Base-by-base conservation (phyloP, 2,888 invertebrate genomes). In the Pseudococcus longispinus region DNA sequence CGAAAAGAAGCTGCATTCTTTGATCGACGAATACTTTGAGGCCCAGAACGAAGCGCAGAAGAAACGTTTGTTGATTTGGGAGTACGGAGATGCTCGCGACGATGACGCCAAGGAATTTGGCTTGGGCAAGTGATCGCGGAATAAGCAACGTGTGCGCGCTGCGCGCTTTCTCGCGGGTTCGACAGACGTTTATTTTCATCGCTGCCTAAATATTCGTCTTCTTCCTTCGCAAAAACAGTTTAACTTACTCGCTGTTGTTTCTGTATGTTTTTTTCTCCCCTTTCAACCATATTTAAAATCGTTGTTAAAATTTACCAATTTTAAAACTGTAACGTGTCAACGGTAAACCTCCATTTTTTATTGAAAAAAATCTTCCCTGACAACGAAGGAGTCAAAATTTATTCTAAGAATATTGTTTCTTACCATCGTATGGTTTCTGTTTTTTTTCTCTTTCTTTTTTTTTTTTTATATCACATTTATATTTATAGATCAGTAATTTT, bases 51-150 rank as follows among this genome's bases (percentile, higher is more conserved):
- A 93, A 89, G 98, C 98, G 29, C 95, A 96, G 92, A 94, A 94
- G 90, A 93, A 94, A 89, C 97, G 97, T 91, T 93, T 94, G 89
- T 96, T 96, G 91, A 95, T 99, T 90, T 99, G 99, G 99, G 95
- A 96, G 90, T 99, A 99, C 91, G 99, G 99, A n/a, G 99, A 99
- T 91, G 97, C 99, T 91, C 96, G 96, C 88, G 97, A 96, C 88
- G 97, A 97, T 90, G 97, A 98, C 91, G 96, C 96, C 82, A 93
- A 93, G 89, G 94, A 94, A 90, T 94, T 94, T 91, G 94, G 94
- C 77, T 88, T 89, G 88, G 89, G 89, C 29, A 88, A 88, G 87
- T 88, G 85, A 87, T 86, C 32, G 87, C 60, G 23, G 6, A n/a
- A 55, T n/a, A 15, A 15, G 60, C 60, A 23, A 60, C 60, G 60